Base-by-base conservation (phyloP, 2,113 vertebrate genomes). In the Scolopax mira region DNA sequence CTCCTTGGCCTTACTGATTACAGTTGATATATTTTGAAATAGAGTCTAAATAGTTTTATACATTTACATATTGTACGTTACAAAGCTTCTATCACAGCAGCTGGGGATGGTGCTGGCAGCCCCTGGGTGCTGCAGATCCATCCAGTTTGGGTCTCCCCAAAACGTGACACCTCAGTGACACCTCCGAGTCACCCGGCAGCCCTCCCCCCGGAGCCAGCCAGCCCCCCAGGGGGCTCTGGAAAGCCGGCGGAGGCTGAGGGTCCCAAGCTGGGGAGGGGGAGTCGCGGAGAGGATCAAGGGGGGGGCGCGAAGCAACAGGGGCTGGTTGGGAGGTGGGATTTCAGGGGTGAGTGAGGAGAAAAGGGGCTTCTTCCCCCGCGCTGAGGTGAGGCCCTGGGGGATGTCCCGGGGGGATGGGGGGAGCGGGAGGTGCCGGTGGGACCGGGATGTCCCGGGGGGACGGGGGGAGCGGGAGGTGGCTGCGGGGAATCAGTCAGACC, bases 381-480 rank as follows among this genome's bases (percentile, higher is more conserved):
- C 74, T 0, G 3, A 80, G 81, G 44, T 2, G 31, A 44, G 73
- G 31, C 54, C 74, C 42, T 25, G 1, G 1, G 67, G 74, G n/a
- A 9, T 7, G 17, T 13, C 27, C 30, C 54, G 0, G 0, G 7
- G 87, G 77, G 42, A 19, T 0, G 4, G 13, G 2, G 6, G 28
- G 55, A 71, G 49, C 85, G 11, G 88, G 30, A n/a, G 69, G 0
- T 10, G 14, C 3, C 3, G 2, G n/a, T 0, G 3, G 57, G 83
- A 60, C 1, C 0, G 1, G 4, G 8, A 9, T 7, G 17, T 13
- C 27, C 30, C 54, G 0, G 0, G 7, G 87, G 77, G 83, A 60
- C 1, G 0, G 1, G 4, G 8, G 77, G 27, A 37, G 73, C 1
- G 10, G 72, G 62, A 23, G 9, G 60, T 12, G 80, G 65, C n/a